Evolutionary conservation across 2,888 invertebrate species (phyloP), one percentile per base, ranked within the genome.

Genomic region (Mesodorylaimus sp.): DNA sequence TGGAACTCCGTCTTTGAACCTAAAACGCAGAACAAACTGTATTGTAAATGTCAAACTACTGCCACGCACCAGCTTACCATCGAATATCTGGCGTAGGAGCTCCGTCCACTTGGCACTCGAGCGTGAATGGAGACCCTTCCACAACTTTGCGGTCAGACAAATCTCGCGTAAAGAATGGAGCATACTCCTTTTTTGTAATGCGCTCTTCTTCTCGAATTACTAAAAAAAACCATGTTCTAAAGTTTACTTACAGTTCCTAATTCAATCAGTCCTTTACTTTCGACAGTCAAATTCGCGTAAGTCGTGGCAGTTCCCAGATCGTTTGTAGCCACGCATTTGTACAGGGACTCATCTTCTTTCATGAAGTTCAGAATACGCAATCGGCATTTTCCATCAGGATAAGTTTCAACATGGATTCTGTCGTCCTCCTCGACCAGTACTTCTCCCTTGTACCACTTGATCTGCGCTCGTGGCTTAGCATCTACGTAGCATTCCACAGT

Each of bases 241-340:
- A n/a, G n/a, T n/a, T n/a, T n/a, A n/a, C n/a, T n/a, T 7, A 41
- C 19, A 3, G 28, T 29, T 44, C 19, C 26, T 5, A 3, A 29
- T n/a, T 2, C 27, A 3, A 28, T 3, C 10, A 7, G 19, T 2
- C 3, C 2, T 41, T 3, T 23, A 50, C 50, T 25, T 50, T 50
- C 50, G 13, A 50, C 41, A 21, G 3, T 3, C n/a, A 51, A 24
- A 3, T 24, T n/a, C n/a, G 43, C 39, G 2, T 37, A 24, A 10
- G 53, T 53, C 19, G 32, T 26, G 23, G 51, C 51, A 2, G 37
- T 74, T 0, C 91, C 91, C 53, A 81, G 77, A 39, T 82, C 80
- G 66, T 91, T 93, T 63, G 78, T 75, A 27, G 88, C 78, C 64
- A 79, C 78, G 68, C 85, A 86, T 19, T 78, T 76, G 70, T 51